Percentiles rank a stretch among this genome's conserved stretches.
Evolutionary conservation across 1,140 invertebrate genomes (phyloP).

Genomic region (Megalopta genalis): DNA sequence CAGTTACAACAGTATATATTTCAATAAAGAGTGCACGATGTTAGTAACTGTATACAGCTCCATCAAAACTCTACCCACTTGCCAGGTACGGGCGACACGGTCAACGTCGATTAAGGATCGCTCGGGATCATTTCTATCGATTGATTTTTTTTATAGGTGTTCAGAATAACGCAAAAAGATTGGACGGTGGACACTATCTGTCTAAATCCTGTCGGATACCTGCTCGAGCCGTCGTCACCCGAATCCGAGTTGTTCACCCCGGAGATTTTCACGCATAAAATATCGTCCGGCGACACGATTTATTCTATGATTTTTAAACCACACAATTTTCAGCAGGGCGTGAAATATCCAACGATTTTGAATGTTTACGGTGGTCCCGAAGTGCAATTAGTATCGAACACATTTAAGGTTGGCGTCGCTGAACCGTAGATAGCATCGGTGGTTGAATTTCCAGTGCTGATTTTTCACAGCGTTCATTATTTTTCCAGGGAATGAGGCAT

Average conservation of each 20-base stretch:
- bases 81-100: conserved; percentile 79
- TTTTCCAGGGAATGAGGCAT: conserved; percentile 89
- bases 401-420: conserved; percentile 87
- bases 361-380: conserved; percentile 99
- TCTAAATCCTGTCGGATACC: conserved; percentile 85
- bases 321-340: conserved; percentile 86
- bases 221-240: conserved; percentile 84
- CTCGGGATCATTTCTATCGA: not conserved
- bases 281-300: conserved; percentile 87
- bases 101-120: not conserved
- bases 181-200: conserved; percentile 85
- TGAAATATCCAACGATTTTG: conserved; percentile 95
- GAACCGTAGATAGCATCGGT: not conserved
- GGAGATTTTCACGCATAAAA: conserved; percentile 87
- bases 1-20: conserved; percentile 88
- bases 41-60: conserved; percentile 95
- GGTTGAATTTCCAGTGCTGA: not conserved
- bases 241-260: conserved; percentile 84
- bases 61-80: conserved; percentile 89
- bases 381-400: conserved; percentile 98
- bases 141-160: conserved; percentile 80
- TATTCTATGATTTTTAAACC: conserved; percentile 97
- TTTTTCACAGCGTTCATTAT: conserved; percentile 4
- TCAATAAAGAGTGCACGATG: conserved; percentile 91
- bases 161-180: conserved; percentile 84